phyloP scores from a whole-genome alignment of 2,113 vertebrate genomes.

The Rhynchomys soricoides region DNA sequence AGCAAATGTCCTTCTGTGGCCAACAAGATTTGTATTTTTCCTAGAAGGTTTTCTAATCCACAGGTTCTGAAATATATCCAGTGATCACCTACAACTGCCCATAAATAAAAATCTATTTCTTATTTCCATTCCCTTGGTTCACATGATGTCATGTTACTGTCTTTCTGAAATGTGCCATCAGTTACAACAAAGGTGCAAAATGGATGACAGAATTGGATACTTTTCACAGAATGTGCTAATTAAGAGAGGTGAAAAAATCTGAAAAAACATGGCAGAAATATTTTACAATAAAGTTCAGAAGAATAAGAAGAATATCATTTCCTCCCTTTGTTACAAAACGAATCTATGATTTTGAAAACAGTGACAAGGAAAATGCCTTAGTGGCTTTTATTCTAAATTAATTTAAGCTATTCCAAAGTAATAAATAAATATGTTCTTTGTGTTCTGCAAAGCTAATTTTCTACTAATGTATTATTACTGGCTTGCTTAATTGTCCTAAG shows the following conservation, averaged over 20 bases:
- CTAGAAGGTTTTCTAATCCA: background rate
- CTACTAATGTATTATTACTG: background rate
- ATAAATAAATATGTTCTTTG: background rate
- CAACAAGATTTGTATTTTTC: conserved; percentile 13
- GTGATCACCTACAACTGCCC: background rate
- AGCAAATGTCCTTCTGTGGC: background rate
- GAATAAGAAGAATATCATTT: background rate
- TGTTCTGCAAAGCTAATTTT: background rate
- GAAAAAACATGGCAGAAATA: background rate
- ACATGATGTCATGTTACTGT: background rate
- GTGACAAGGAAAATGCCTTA: background rate
- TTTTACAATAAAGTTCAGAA: background rate
- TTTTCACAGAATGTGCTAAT: background rate
- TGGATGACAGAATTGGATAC: background rate
- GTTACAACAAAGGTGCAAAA: background rate
- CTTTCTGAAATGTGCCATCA: background rate
- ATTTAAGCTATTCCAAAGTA: background rate
- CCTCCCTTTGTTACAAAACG: background rate
- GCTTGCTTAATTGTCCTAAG: background rate
- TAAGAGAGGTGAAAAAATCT: background rate
- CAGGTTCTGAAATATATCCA: background rate
- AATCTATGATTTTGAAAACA: background rate
- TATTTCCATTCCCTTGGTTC: background rate
- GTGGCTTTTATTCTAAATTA: background rate
- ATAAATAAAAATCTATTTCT: conserved; percentile 10